A percentile compares a stretch with the other conserved stretches of the same genome.
These are phyloP conservation scores for Babylonia areolata DNA, from an alignment of 1,140 invertebrate species.

Conservation along the genomic window DNA sequence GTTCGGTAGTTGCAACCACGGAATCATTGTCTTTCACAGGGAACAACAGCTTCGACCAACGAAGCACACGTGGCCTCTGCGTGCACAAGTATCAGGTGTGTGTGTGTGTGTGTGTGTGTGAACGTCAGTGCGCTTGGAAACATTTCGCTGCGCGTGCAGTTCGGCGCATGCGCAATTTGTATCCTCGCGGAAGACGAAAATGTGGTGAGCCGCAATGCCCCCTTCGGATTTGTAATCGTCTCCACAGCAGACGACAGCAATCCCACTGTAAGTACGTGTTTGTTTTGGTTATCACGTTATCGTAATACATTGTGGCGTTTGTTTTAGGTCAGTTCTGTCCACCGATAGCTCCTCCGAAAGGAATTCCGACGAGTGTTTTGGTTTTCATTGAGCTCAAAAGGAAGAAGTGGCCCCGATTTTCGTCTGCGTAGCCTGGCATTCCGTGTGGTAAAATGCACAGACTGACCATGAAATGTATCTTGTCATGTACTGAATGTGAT, in stretches of 20 bases:
- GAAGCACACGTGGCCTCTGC: neutral
- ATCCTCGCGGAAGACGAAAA: slow-evolving; percentile 16
- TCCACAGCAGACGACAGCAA: neutral
- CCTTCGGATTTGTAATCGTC: slow-evolving; percentile 18
- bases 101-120: too few relatives aligned
- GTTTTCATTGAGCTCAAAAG: neutral
- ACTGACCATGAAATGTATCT: neutral
- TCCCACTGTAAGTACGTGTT: slow-evolving; percentile 2
- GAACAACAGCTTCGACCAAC: neutral
- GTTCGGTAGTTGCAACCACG: too few relatives aligned
- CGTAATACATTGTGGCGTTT: neutral
- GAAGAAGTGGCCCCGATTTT: neutral
- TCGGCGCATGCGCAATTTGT: slow-evolving; percentile 19
- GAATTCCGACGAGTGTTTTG: neutral
- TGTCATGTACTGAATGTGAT: neutral
- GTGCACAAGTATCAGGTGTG: neutral
- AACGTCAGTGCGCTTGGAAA: slow-evolving; percentile 22
- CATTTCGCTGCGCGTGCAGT: neutral
- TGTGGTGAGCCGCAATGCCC: slow-evolving; percentile 19
- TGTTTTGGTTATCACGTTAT: neutral
- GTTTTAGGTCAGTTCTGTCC: neutral
- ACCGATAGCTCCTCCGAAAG: too few relatives aligned
- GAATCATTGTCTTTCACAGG: too few relatives aligned
- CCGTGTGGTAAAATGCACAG: neutral
- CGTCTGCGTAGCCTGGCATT: neutral